A percentile compares a stretch with the other conserved stretches of the same genome.
Conservation (phyloP, 2,113 vertebrate species). For the Oenanthe oenanthe region DNA sequence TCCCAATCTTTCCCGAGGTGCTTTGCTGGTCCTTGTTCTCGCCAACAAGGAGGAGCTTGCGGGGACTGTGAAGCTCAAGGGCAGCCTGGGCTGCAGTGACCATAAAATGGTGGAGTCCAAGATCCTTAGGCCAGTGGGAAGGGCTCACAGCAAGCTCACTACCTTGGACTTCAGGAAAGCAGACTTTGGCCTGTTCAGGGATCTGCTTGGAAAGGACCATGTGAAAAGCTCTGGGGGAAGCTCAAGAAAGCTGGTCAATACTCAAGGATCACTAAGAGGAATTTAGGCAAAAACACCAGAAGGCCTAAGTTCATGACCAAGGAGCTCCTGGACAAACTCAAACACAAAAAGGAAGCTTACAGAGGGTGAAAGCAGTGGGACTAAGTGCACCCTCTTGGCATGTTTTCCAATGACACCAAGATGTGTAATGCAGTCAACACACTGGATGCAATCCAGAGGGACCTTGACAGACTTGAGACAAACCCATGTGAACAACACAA, state of each 20-base stretch:
- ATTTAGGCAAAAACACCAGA: neutral
- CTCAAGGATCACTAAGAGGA: neutral
- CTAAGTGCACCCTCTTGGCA: neutral
- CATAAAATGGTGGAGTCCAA: neutral
- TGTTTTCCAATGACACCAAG: neutral
- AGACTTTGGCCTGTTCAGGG: neutral
- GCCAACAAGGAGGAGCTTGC: accelerated
- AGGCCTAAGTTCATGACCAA: neutral
- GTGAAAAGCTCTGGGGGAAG: neutral
- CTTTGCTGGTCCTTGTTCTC: neutral
- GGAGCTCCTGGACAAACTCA: neutral
- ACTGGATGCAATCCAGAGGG: neutral
- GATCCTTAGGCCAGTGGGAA: neutral
- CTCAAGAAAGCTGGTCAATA: neutral
- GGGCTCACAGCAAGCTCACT: neutral
- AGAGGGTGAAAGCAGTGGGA: neutral
- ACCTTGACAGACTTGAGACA: neutral
- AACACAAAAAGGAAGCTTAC: neutral
- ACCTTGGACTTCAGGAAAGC: neutral
- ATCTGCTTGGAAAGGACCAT: neutral
- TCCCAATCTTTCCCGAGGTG: accelerated
- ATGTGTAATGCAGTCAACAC: neutral
- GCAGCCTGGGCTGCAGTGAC: neutral
- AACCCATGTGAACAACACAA: neutral
- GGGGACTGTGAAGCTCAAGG: neutral